These are phyloP conservation scores for Potorous gilbertii DNA, from an alignment of 2,797 vertebrate genomes.

Conservation along the genomic window DNA sequence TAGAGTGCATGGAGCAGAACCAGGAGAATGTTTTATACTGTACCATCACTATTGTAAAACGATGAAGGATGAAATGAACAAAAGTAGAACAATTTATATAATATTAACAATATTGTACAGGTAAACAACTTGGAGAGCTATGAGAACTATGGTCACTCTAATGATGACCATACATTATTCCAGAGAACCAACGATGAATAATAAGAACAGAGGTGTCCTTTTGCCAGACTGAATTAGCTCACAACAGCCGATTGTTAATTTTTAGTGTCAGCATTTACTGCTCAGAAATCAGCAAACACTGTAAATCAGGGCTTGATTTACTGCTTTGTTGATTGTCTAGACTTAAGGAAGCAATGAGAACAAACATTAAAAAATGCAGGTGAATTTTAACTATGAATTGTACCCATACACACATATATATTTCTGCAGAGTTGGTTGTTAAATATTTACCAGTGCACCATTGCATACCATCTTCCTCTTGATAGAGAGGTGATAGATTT, in stretches of 20 bases:
- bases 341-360: neutral
- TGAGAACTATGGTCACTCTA: neutral
- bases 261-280: neutral
- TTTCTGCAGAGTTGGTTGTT: neutral
- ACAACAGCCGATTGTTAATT: neutral
- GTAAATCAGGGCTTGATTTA: neutral
- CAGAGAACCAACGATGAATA: neutral
- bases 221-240: neutral
- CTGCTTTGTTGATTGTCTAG: neutral
- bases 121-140: neutral
- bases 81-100: neutral
- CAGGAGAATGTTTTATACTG: neutral
- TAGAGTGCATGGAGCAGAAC: neutral
- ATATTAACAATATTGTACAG: neutral
- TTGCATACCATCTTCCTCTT: neutral
- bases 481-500: neutral
- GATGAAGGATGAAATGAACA: neutral
- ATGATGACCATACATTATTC: neutral
- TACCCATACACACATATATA: neutral
- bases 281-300: neutral
- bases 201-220: neutral
- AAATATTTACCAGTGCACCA: neutral
- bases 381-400: neutral
- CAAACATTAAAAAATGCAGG: neutral
- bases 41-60: neutral